phyloP scores from a whole-genome alignment of 2,888 invertebrate species.

The Eumerus sabulonum region DNA sequence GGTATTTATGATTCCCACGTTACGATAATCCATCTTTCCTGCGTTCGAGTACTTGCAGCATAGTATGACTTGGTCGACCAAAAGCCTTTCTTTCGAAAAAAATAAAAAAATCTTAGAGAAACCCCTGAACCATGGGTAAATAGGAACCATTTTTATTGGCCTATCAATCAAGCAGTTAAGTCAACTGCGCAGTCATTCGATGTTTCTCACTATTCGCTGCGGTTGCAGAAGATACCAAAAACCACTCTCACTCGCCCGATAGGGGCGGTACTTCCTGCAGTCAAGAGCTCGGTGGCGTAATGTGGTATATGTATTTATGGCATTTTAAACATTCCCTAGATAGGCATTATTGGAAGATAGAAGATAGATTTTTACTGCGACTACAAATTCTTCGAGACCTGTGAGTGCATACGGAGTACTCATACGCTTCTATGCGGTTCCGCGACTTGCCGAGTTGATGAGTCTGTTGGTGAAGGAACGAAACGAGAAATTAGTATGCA shows the following conservation, averaged over 20 bases:
- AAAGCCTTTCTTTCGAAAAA: slow-evolving; percentile 8
- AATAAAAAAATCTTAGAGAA: slow-evolving; percentile 16
- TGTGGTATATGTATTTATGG: slow-evolving; percentile 18
- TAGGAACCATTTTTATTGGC: slow-evolving; percentile 45
- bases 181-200: too few species aligned
- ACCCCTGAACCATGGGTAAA: slow-evolving; percentile 10
- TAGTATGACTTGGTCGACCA: not conserved
- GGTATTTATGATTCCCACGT: slow-evolving; percentile 62
- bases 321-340: slow-evolving; percentile 8
- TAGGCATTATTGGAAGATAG: slow-evolving; percentile 14
- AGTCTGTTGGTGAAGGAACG: not conserved
- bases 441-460: not conserved
- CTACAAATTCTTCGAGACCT: slow-evolving; percentile 19
- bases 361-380: slow-evolving; percentile 33
- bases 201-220: too few species aligned
- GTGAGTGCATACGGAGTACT: not conserved
- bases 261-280: too few species aligned
- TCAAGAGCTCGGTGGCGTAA: not conserved
- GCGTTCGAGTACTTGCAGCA: slow-evolving; percentile 1
- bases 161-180: slow-evolving; percentile 45
- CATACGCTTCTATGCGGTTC: not conserved
- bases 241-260: too few species aligned
- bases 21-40: slow-evolving; percentile 25
- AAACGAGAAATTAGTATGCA: slow-evolving; percentile 29
- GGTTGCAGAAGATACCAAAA: too few species aligned